Conservation (phyloP, 1,140 invertebrate genomes). For the Drosophila simulans region DNA sequence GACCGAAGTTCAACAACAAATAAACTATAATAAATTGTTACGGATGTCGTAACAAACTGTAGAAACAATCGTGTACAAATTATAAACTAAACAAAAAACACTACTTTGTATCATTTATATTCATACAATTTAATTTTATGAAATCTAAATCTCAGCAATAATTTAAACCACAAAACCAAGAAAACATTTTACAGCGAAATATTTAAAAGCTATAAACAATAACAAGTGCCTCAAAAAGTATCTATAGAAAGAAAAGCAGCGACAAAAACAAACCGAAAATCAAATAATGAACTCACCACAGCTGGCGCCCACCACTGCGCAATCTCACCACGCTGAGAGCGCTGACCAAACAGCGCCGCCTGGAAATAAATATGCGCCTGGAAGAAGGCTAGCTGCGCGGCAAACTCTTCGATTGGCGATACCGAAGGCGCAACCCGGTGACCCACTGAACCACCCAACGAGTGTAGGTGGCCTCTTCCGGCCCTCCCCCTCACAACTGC, state of each 20-base stretch:
- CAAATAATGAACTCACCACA: not conserved
- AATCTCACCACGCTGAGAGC: conserved; percentile 9
- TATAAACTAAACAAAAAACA: not conserved
- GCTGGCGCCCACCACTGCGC: not conserved
- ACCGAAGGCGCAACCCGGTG: conserved; percentile 74
- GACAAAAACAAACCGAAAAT: conserved; percentile 3
- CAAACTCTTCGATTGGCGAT: conserved; percentile 79
- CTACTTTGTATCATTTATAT: not conserved
- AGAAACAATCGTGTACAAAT: not conserved
- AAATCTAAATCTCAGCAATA: not conserved
- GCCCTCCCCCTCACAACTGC: conserved; percentile 77
- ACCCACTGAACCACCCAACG: conserved; percentile 38
- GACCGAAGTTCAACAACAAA: conserved; percentile 6
- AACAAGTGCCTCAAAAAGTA: too few species aligned
- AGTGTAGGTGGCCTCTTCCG: conserved; percentile 48
- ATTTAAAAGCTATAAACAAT: not conserved
- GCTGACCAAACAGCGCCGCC: conserved; percentile 1
- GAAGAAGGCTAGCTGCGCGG: conserved; percentile 79
- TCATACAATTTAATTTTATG: not conserved
- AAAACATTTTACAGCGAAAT: not conserved
- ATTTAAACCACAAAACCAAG: not conserved
- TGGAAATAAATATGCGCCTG: conserved; percentile 80
- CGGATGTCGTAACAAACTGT: not conserved
- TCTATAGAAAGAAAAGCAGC: not conserved
- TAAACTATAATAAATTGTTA: not conserved